A percentile compares a stretch with the other conserved stretches of the same genome.
phyloP scores from a whole-genome alignment of 2,888 invertebrate genomes.

The Metellina segmentata region DNA sequence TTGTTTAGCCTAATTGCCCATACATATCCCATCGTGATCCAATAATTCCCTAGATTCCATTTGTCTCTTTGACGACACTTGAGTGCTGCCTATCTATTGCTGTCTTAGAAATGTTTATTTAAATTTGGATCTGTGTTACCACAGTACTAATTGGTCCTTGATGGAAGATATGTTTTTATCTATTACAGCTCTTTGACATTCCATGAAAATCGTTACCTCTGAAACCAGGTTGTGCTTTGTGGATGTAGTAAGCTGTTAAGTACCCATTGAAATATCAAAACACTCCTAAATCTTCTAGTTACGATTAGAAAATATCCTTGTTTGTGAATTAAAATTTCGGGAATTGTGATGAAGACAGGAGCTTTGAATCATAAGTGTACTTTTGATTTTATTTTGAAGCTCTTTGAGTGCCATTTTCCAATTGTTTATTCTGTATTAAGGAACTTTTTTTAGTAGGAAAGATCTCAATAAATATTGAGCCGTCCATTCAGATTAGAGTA shows the following conservation, averaged over 20 bases:
- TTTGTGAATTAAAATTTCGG: slow-evolving; percentile 9
- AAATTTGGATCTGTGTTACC: background rate
- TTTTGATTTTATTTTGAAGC: slow-evolving; percentile 36
- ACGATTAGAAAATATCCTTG: background rate
- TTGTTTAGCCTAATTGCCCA: slow-evolving; percentile 16
- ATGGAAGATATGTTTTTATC: background rate
- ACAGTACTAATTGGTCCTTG: background rate
- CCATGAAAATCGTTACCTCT: background rate
- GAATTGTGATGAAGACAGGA: slow-evolving; percentile 46
- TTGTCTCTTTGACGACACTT: background rate
- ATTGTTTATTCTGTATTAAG: background rate
- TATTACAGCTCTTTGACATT: background rate
- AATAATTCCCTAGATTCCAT: slow-evolving; percentile 17
- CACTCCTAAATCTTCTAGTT: background rate
- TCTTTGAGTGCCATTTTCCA: slow-evolving; percentile 29
- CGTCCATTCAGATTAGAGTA: slow-evolving; percentile 39
- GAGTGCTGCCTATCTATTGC: background rate
- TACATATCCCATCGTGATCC: slow-evolving; percentile 13
- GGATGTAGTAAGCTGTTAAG: background rate
- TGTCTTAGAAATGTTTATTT: background rate
- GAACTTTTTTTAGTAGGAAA: background rate
- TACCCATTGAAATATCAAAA: background rate
- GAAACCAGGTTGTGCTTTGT: background rate
- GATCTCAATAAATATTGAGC: slow-evolving; percentile 30
- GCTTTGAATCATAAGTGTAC: slow-evolving; percentile 65